Evolutionary conservation across 2,888 invertebrate species (phyloP), one percentile per base, ranked within the genome.

Genomic region (Zygogramma bicolorata): DNA sequence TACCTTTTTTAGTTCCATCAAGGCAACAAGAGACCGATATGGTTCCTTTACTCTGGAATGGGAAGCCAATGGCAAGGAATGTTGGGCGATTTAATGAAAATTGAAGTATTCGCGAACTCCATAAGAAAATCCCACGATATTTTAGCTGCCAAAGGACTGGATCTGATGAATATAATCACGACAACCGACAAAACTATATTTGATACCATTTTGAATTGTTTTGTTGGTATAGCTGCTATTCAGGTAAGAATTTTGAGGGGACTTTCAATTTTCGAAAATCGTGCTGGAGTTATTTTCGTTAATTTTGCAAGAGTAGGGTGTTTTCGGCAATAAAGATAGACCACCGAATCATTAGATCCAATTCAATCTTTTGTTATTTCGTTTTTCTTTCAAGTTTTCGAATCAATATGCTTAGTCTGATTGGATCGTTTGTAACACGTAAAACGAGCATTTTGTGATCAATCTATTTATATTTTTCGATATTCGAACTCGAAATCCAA

Each of bases 11-110:
- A 87, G 86, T 85, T 85, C 70, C 84, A 82, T 74, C 81, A 84
- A 67, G 87, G 87, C 27, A 86, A 85, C 69, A 87, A 86, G 71
- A 81, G 86, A 20, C 91, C 92, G 60, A 81, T 88, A 29, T 94
- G 93, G 92, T 93, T 90, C 83, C 89, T 93, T 20, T 93, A 92
- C 87, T 91, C 93, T 71, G 94, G 94, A 38, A 94, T 94, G 93
- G 94, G 93, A 5, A 90, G 91, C 20, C 93, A 94, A 84, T 94
- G 93, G 93, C 85, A 88, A 65, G 91, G 91, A 58, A 92, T 92
- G 94, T 93, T 91, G 0, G 87, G 88, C 18, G 89, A 90, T 59
- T 87, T 95, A 75, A 90, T 95, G 90, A 85, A 87, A 73, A 84
- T 95, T 15, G 92, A 92, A 15, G 85, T 90, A 15, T 94, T 94